Base-by-base conservation (phyloP, 2,888 invertebrate genomes). In the Pyrrhopygopsis socrates region DNA sequence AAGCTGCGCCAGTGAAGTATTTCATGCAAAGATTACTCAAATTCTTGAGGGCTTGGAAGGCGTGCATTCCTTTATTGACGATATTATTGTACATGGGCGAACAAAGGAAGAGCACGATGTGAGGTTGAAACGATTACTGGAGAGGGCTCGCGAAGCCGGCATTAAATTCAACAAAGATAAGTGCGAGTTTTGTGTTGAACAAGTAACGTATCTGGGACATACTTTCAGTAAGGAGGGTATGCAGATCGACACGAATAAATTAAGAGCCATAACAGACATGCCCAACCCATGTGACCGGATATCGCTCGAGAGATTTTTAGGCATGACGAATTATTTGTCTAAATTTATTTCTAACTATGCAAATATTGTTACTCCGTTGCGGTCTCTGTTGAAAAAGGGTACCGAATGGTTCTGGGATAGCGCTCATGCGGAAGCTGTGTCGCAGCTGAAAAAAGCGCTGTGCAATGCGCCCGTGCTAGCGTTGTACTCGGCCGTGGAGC, bases 241-340 rank as follows among this genome's bases (percentile, higher is more conserved):
- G 54, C 54, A 54, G n/a, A 54, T 54, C 76, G 91, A 90, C 67
- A 6, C n/a, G 0, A n/a, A 13, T 4, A 90, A 92, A 41, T 4
- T 92, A 0, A 88, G 81, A 30, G 93, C 92, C 0, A 90, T 93
- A 0, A 58, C 11, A 41, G 75, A 91, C 0, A 92, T 54, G 54
- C 54, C 54, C 6, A 54, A n/a, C 6, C 54, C 54, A 54, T 5
- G n/a, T 3, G 54, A 54, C n/a, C 54, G n/a, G 5, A n/a, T n/a
- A 15, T 54, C n/a, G 18, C 45, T 93, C 18, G 93, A 93, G 30
- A 77, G 93, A 13, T 94, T 93, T 81, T 20, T 94, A 3, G 92
- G 93, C 0, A 83, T 88, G 83, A 71, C 90, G 0, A 92, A 93
- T 74, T 93, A 92, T 78, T 54, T 54, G 54, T 20, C 54, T 54